Percentiles rank a stretch among this genome's conserved stretches.
Evolutionary conservation across 2,888 invertebrate species (phyloP).

Genomic region (Cybosia mesomella): DNA sequence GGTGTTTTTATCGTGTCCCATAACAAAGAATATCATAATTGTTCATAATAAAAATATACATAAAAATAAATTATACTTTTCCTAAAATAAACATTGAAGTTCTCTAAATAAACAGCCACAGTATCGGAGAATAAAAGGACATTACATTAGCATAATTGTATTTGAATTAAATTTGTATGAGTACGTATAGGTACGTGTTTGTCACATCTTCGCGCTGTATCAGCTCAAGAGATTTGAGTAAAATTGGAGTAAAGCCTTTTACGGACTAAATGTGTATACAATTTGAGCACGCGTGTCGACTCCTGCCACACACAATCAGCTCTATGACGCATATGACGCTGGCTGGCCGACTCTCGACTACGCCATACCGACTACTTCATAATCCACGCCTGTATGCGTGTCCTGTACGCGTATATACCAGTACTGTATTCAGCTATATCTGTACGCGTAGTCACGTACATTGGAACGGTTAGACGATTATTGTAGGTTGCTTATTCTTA

Average conservation of each 20-base stretch:
- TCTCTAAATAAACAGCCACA: neutral
- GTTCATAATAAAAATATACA: neutral
- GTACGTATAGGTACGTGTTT: neutral
- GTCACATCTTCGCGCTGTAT: neutral
- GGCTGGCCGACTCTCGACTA: too few relatives aligned
- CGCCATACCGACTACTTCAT: too few relatives aligned
- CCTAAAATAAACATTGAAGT: neutral
- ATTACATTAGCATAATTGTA: conserved; percentile 1
- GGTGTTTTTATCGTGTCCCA: neutral
- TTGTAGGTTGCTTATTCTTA: neutral
- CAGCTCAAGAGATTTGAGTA: neutral
- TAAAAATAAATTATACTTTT: too few relatives aligned
- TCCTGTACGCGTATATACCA: too few relatives aligned
- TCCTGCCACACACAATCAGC: too few relatives aligned
- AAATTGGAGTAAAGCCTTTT: neutral
- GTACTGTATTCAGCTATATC: too few relatives aligned
- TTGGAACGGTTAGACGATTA: too few relatives aligned
- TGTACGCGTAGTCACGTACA: too few relatives aligned
- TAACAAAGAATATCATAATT: neutral
- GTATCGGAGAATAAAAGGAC: neutral
- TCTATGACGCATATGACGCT: too few relatives aligned
- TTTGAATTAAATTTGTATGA: neutral
- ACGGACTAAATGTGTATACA: too few relatives aligned
- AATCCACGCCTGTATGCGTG: too few relatives aligned
- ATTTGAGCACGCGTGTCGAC: too few relatives aligned